These are phyloP conservation scores for Misgurnus anguillicaudatus DNA, from an alignment of 2,113 vertebrate genomes.

Conservation along the genomic window DNA sequence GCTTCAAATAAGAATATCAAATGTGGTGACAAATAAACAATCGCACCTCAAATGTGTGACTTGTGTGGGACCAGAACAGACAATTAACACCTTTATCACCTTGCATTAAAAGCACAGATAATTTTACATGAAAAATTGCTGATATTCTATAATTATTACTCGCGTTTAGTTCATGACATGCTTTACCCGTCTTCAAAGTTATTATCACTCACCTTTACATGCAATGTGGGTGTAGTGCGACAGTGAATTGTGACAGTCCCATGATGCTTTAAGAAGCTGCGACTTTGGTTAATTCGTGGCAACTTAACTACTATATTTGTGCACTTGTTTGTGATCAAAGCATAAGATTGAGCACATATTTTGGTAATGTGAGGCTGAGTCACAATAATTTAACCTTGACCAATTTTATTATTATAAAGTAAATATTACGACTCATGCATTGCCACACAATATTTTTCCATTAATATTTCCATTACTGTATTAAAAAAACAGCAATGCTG, in stretches of 20 bases:
- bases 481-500: slow-evolving; percentile 64
- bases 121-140: background rate
- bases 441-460: slow-evolving; percentile 61
- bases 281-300: slow-evolving; percentile 23
- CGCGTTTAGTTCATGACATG: background rate
- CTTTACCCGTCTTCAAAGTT: background rate
- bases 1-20: slow-evolving; percentile 19
- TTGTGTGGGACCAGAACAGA: background rate
- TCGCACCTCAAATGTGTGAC: background rate
- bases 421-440: slow-evolving; percentile 61
- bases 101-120: background rate
- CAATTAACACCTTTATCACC: slow-evolving; percentile 21
- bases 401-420: slow-evolving; percentile 65
- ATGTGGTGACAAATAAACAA: background rate
- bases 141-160: background rate
- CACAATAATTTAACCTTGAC: slow-evolving; percentile 46
- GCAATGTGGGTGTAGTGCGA: background rate
- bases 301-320: slow-evolving; percentile 1
- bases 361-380: slow-evolving; percentile 62
- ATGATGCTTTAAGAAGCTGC: background rate
- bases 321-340: slow-evolving; percentile 24
- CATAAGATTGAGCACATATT: slow-evolving; percentile 16
- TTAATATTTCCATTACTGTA: slow-evolving; percentile 71
- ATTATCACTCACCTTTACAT: background rate
- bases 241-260: background rate